Conservation (phyloP, 2,113 vertebrate species). For the Eublepharis macularius region DNA sequence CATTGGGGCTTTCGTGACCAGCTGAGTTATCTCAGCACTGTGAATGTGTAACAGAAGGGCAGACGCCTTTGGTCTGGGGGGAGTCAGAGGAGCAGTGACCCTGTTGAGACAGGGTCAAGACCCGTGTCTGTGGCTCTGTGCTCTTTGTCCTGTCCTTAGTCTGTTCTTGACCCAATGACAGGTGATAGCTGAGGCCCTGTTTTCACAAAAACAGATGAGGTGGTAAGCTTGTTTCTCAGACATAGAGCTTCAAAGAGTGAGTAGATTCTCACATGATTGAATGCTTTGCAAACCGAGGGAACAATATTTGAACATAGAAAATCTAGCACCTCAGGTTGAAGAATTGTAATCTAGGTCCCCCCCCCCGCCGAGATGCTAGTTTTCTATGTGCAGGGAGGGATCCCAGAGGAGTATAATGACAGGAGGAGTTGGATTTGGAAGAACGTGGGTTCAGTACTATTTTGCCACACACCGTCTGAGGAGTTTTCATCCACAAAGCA, state of each 20-base stretch:
- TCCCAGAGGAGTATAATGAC: no score
- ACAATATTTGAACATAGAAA: no score
- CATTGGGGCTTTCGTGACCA: background rate
- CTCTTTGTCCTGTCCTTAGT: background rate
- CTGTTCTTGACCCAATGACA: background rate
- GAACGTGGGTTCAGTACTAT: no score
- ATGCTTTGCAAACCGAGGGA: no score
- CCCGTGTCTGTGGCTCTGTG: background rate
- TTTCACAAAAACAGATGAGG: background rate
- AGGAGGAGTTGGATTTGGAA: no score
- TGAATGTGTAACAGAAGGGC: constrained; percentile 13
- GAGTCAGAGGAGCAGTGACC: background rate
- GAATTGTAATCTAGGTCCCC: no score
- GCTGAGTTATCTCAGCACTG: background rate
- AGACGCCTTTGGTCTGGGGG: background rate
- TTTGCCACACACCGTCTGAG: no score
- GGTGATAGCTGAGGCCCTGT: background rate
- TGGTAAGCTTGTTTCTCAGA: background rate
- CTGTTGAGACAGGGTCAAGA: background rate
- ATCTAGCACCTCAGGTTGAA: no score
- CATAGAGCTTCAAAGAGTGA: background rate
- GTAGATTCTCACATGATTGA: no score
- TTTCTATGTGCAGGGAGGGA: no score
- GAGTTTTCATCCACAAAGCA: no score
- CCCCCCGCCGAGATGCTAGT: no score